Conservation (phyloP, 2,888 invertebrate genomes). For the Caenorhabditis sp. region DNA sequence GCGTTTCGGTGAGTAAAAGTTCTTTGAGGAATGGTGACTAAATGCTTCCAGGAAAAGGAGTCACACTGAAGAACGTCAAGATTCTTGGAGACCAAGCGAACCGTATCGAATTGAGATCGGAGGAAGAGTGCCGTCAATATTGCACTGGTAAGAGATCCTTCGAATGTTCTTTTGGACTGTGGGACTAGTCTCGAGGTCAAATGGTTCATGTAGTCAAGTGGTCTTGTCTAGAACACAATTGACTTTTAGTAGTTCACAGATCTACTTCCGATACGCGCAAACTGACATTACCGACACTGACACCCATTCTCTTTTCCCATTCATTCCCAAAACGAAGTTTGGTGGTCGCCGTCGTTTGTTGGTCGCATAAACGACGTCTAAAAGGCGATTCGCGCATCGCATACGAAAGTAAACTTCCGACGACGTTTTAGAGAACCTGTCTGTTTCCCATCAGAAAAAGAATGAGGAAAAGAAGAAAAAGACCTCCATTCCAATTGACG, state of each 20-base stretch:
- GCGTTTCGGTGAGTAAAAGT: conserved; percentile 56
- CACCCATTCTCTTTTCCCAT: conserved; percentile 29
- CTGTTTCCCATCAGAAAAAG: conserved; percentile 5
- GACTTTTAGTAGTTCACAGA: not conserved
- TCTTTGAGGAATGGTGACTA: not conserved
- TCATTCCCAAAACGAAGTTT: conserved; percentile 16
- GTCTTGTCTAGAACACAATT: conserved; percentile 1
- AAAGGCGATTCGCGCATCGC: conserved; percentile 45
- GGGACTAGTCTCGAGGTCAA: too few species aligned
- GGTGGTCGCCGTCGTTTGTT: conserved; percentile 17
- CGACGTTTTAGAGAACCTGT: conserved; percentile 56
- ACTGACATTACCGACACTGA: too few species aligned
- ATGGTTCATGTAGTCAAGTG: not conserved
- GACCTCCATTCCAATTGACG: conserved; percentile 45
- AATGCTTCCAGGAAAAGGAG: conserved; percentile 67
- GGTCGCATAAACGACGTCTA: conserved; percentile 45
- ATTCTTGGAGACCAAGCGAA: conserved; percentile 74
- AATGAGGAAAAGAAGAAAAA: conserved; percentile 23
- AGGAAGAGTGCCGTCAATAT: conserved; percentile 78
- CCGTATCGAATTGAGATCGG: conserved; percentile 69
- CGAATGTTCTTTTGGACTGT: not conserved
- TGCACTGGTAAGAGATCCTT: conserved; percentile 72
- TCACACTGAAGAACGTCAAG: conserved; percentile 74
- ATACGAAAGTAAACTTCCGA: conserved; percentile 59
- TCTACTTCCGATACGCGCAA: conserved; percentile 6